Conservation (phyloP, 1,140 invertebrate species). For the Nautilus pompilius region DNA sequence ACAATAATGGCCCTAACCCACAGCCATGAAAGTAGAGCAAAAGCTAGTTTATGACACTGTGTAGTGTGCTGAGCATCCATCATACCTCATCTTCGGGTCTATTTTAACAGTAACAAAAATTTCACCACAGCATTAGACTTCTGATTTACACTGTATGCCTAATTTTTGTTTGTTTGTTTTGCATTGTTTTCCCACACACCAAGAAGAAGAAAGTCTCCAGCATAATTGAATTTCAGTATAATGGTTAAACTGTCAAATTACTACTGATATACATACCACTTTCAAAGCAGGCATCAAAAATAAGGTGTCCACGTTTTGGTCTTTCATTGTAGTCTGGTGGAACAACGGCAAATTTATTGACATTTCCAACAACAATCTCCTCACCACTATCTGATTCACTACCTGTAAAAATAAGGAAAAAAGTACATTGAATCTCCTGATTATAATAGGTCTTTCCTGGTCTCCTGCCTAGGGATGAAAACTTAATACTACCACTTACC, state of each 20-base stretch:
- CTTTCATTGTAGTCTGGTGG: conserved; percentile 93
- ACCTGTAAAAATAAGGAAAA: conserved; percentile 63
- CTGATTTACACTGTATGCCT: no score
- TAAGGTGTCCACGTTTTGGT: conserved; percentile 88
- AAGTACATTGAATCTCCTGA: background rate
- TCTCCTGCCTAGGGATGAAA: background rate
- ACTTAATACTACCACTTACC: no score
- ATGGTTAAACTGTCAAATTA: background rate
- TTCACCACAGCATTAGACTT: no score
- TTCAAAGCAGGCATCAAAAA: conserved; percentile 96
- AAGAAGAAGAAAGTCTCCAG: no score
- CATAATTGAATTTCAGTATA: background rate
- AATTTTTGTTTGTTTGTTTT: no score
- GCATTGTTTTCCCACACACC: no score
- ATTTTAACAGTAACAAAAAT: no score
- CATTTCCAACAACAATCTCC: conserved; percentile 90
- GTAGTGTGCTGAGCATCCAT: no score
- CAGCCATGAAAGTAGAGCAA: no score
- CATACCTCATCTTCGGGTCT: no score
- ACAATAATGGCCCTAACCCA: no score
- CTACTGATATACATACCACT: conserved; percentile 69
- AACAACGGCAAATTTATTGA: conserved; percentile 71
- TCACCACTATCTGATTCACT: conserved; percentile 90
- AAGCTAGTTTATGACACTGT: no score
- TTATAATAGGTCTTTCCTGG: background rate